These are phyloP conservation scores for Ormyrus nitidulus DNA, from an alignment of 2,888 invertebrate genomes.

Conservation along the genomic window DNA sequence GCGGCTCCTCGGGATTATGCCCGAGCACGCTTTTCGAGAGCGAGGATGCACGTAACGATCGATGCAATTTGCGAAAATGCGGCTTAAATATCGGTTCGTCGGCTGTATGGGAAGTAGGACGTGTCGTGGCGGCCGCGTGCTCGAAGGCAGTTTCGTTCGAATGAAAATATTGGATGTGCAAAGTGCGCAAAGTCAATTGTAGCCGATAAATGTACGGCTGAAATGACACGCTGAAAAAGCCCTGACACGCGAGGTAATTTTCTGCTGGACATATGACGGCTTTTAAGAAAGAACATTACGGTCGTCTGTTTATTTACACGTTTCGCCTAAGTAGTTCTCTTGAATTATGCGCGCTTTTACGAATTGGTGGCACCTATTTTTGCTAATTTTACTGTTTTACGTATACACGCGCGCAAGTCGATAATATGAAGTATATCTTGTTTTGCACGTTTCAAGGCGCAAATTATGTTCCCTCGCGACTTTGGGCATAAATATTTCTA, in stretches of 20 bases:
- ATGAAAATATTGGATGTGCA: too few relatives aligned
- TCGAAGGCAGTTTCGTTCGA: too few relatives aligned
- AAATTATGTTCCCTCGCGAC: neutral
- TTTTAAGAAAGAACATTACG: neutral
- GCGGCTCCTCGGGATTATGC: too few relatives aligned
- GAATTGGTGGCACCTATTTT: conserved; percentile 12
- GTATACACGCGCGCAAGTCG: neutral
- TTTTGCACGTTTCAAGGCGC: neutral
- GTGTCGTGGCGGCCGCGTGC: too few relatives aligned
- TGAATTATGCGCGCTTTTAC: conserved; percentile 22
- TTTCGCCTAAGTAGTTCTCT: neutral
- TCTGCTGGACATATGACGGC: neutral
- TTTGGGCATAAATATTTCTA: too few relatives aligned
- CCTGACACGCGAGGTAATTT: conserved; percentile 24
- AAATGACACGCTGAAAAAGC: neutral
- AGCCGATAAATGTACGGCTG: neutral
- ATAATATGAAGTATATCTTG: too few relatives aligned
- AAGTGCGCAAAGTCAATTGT: conserved; percentile 2
- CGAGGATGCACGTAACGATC: too few relatives aligned
- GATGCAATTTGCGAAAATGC: too few relatives aligned
- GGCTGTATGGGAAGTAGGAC: too few relatives aligned
- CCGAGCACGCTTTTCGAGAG: too few relatives aligned
- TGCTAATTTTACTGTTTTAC: conserved; percentile 23
- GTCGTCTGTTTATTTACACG: conserved; percentile 8
- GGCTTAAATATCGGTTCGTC: too few relatives aligned